These are phyloP conservation scores for Tokudaia tokunoshimensis DNA, from an alignment of 2,797 vertebrate genomes.

Conservation along the genomic window DNA sequence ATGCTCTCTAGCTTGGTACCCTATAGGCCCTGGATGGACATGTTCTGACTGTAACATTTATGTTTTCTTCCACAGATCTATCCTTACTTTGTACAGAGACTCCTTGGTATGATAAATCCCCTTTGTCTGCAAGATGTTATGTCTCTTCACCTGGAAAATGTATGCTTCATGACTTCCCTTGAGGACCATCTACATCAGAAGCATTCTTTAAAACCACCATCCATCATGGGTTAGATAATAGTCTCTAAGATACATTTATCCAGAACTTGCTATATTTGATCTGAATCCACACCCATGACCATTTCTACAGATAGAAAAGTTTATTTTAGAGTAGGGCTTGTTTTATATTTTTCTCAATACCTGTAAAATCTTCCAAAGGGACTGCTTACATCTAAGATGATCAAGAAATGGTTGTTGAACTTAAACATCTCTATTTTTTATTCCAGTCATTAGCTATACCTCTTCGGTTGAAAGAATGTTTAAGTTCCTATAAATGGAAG, in stretches of 20 bases:
- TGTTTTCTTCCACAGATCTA: neutral
- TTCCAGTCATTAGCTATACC: neutral
- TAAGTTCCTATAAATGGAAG: neutral
- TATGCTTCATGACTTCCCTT: neutral
- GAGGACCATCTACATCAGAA: neutral
- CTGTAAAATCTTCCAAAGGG: neutral
- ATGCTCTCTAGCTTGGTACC: neutral
- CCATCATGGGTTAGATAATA: neutral
- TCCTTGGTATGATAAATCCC: accelerated
- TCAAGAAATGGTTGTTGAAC: neutral
- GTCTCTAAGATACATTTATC: neutral
- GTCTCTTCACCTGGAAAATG: neutral
- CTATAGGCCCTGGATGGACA: neutral
- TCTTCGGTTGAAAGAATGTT: neutral
- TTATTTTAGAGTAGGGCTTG: neutral
- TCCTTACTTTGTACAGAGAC: neutral
- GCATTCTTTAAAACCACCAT: neutral
- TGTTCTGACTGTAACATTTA: no score
- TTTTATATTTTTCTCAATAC: neutral
- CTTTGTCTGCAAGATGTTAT: neutral
- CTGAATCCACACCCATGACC: neutral
- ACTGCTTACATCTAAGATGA: neutral
- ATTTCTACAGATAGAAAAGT: neutral
- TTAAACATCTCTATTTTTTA: neutral
- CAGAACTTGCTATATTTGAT: neutral